Base-by-base conservation (phyloP, 2,797 vertebrate genomes). In the Oryzias dopingdopingensis region DNA sequence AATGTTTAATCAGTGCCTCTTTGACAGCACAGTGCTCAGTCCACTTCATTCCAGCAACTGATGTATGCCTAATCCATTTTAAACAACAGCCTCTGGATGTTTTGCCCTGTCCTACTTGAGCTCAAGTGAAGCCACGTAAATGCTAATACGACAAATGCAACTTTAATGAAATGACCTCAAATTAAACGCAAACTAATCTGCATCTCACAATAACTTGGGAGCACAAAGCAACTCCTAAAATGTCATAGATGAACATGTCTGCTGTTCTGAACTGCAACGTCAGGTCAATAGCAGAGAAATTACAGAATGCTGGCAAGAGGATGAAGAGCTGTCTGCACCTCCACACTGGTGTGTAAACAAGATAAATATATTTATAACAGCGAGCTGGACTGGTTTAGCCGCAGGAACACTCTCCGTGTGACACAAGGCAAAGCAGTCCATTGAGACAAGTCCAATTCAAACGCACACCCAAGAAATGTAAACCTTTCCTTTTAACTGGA, bases 331-430 rank as follows among this genome's bases (percentile, higher is more conserved):
- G 53, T 62, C 66, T 51, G 62, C 57, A 61, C 56, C 70, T 65
- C 59, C 7, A 48, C 62, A 67, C 75, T 80, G 4, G 46, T 70
- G 75, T 81, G 83, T 77, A 80, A 87, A 83, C 81, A 88, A 84
- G 67, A 53, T 72, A 61, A 80, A 83, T 88, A 83, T 83, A 86
- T 88, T 84, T 84, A 88, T 83, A 77, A 67, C 61, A 59, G 60
- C 12, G 44, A 71, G 50, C 56, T 65, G 58, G 45, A 61, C 51
- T 62, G 63, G 52, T 62, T 72, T 65, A 76, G 65, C 52, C 14
- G 54, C 55, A 67, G 61, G 67, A 78, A 81, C 64, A 59, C 50
- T 46, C 58, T 57, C 55, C 67, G 76, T 22, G 59, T 79, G 76
- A 81, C 42, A 2, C 18, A 48, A 37, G 13, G 5, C 14, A 22